Conservation (phyloP, 2,888 invertebrate genomes). For the Ophraella communa region DNA sequence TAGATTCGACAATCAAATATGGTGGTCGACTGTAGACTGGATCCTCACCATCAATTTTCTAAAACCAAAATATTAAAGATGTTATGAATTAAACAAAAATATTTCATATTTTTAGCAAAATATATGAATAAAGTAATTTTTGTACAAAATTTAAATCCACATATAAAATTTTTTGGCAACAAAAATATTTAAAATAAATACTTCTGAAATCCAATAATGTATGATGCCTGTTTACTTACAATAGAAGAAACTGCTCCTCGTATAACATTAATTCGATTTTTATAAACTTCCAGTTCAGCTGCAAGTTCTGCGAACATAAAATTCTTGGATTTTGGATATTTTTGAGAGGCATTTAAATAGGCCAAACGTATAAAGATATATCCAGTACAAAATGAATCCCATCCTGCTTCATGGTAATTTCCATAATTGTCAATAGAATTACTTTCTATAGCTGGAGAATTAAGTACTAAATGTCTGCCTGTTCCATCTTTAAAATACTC, state of each 20-base stretch:
- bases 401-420: conserved; percentile 78
- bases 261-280: conserved; percentile 69
- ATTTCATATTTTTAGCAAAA: no score
- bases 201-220: no score
- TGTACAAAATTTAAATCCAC: no score
- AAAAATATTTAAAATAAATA: no score
- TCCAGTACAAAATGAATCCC: conserved; percentile 81
- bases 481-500: conserved; percentile 65
- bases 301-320: conserved; percentile 65
- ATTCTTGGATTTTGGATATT: conserved; percentile 59
- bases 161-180: no score
- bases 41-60: conserved; percentile 64
- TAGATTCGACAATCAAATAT: conserved; percentile 60
- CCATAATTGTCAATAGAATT: conserved; percentile 42
- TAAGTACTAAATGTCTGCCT: conserved; percentile 54
- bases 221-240: conserved; percentile 60
- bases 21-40: conserved; percentile 62
- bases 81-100: no score
- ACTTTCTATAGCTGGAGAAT: conserved; percentile 57
- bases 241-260: conserved; percentile 65
- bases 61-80: conserved; percentile 33
- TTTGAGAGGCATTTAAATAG: conserved; percentile 65
- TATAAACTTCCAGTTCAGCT: conserved; percentile 59
- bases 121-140: no score
- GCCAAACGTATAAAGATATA: conserved; percentile 73